Base-by-base conservation (phyloP, 53 echinoderm and acorn worm species). In the Henricia sp. region DNA sequence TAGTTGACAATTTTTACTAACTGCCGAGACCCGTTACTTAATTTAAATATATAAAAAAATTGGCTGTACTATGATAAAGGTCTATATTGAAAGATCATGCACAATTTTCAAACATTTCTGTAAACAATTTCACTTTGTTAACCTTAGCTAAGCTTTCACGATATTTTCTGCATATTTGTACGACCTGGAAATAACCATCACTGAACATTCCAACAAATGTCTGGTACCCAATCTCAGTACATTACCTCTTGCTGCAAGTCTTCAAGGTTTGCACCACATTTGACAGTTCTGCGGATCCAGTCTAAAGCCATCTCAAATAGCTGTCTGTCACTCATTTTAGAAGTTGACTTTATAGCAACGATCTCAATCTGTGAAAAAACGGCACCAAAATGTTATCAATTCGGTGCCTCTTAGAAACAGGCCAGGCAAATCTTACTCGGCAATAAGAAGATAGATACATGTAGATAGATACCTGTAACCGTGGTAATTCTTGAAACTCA, bases 291-390 rank as follows among this genome's bases (percentile, higher is more conserved):
- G 36, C 96, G 84, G 26, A 92, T 87, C 94, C 97, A 97, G 37
- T 97, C 94, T 40, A 97, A 41, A 16, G 93, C 94, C 46, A 88
- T 85, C 70, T 92, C 92, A 88, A 97, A 97, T 72, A 97, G 88
- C 23, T 88, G 85, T 64, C 94, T 69, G 76, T 94, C 97, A 32
- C 94, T 94, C 84, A 91, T 84, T n/a, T 80, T 88, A 40, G 83
- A 84, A 0, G 88, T 67, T 5, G 82, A 76, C 67, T 92, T 87
- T 1, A 84, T 91, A 9, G 90, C 87, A 32, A 97, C 91, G 23
- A 97, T 87, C 66, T 97, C 94, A 87, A 96, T 86, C 95, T 95
- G 37, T 26, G 25, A 17, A 46, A 46, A 1, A 65, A 37, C 26
- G 64, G 16, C 12, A n/a, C n/a, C n/a, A n/a, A n/a, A n/a, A n/a